Evolutionary conservation across 1,140 invertebrate species (phyloP), one percentile per base, ranked within the genome.

Genomic region (Parapsyche elsis): DNA sequence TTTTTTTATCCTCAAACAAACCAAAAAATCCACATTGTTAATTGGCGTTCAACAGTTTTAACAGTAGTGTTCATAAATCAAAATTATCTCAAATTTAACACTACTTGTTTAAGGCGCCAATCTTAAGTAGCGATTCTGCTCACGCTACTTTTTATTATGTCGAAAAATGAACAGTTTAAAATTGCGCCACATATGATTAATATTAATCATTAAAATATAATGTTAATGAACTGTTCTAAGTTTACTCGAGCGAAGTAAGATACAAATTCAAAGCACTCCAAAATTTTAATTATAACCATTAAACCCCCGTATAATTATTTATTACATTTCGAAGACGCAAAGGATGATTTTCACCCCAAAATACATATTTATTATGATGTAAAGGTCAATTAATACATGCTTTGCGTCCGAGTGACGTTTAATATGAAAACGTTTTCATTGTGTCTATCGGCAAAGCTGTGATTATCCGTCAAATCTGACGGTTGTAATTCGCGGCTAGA

Each of bases 1-100:
- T 67, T 67, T 26, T 26, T 53, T 53, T 46, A 46, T 46, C 45
- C 45, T 5, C 49, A 1, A 53, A 1, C 10, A 53, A 21, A 26
- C 23, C 24, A 23, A 24, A 30, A 67, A 26, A 30, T 67, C 24
- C 23, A 24, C 12, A 67, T 23, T 26, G 21, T 23, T 67, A 67
- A 67, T 67, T 67, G 71, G n/a, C n/a, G 71, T 46, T n/a, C n/a
- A n/a, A n/a, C n/a, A n/a, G n/a, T n/a, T 73, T 73, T 49, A 73
- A 73, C 71, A 49, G 71, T 73, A 73, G 45, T 46, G 26, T 73
- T 73, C 71, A 73, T 73, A 73, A 73, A 73, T 73, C 71, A 73
- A 73, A 73, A 73, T 49, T 49, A 73, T 23, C 71, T 45, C 19
- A 45, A 73, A 73, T 19, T 73, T 49, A 73, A 38, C 38, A 49